Base-by-base conservation (phyloP, 2,888 invertebrate genomes). In the Euspilapteryx auroguttella region DNA sequence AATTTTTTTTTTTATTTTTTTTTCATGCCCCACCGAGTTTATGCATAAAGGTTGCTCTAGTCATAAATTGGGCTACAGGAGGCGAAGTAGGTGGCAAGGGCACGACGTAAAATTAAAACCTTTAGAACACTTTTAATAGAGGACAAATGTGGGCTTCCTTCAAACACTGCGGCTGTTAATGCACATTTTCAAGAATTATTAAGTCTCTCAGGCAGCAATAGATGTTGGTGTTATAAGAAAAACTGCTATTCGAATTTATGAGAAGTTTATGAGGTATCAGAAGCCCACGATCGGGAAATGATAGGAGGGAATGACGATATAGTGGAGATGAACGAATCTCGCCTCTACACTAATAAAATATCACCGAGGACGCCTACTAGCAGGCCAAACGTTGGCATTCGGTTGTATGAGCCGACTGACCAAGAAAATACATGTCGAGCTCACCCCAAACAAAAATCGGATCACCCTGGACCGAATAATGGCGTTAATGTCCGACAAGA, bases 261-360 rank as follows among this genome's bases (percentile, higher is more conserved):
- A 6, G 25, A 25, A 11, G 15, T 25, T 10, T 25, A 15, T 15
- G 25, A 25, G 11, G 25, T 25, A 15, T 9, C 25, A 9, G 25
- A 25, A 10, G 25, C 25, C 5, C 25, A 25, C 15, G 25, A 25
- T 11, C n/a, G 11, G 9, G 7, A 24, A 11, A 24, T 12, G 11
- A 12, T 17, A 8, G 17, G 17, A 6, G 17, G 17, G 8, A 8
- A 17, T 17, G 17, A 17, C 17, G 17, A 17, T 17, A 17, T 17
- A 6, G 17, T 17, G 5, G 17, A 17, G 17, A 8, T 17, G 17
- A 8, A 17, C 17, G 17, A 17, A 17, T 6, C 17, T 8, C 8
- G 8, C 17, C 5, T 17, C 5, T 6, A 17, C 8, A 17, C 17
- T 8, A 5, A 8, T n/a, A 17, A 17, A 17, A 8, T 17, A 17